Percentiles rank a stretch among this genome's conserved stretches.
Conservation (phyloP, 2,888 invertebrate species). For the Proisotoma minuta region DNA sequence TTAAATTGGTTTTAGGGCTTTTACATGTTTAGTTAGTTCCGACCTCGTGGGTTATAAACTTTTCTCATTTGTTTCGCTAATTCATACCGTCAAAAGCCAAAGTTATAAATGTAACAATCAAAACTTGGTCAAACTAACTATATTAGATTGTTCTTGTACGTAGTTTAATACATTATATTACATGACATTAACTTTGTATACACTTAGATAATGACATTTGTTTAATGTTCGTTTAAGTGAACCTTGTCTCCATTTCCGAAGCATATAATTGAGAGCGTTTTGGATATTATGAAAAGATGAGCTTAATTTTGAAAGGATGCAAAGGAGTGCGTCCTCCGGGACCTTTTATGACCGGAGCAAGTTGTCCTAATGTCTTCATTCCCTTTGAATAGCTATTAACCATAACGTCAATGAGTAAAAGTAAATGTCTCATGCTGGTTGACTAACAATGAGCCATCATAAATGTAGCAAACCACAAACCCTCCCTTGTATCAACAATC, state of each 20-base stretch:
- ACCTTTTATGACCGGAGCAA: conserved; percentile 22
- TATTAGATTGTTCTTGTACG: no score
- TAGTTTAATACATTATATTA: no score
- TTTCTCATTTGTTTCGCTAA: not conserved
- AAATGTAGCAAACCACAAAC: conserved; percentile 13
- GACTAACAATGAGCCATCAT: conserved; percentile 20
- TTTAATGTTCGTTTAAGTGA: no score
- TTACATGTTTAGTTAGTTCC: not conserved
- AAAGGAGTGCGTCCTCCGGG: conserved; percentile 11
- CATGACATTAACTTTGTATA: no score
- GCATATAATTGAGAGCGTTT: no score
- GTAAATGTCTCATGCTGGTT: conserved; percentile 4
- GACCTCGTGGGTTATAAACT: not conserved
- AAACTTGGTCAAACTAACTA: no score
- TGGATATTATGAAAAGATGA: conserved; percentile 1
- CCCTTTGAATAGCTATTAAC: conserved; percentile 21
- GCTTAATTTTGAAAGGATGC: conserved; percentile 23
- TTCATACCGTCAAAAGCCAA: not conserved
- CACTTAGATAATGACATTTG: no score
- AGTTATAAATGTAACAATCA: no score
- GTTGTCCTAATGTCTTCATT: conserved; percentile 29
- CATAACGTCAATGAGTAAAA: not conserved
- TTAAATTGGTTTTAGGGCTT: conserved; percentile 27
- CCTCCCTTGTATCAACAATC: conserved; percentile 1
- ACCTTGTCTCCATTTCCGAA: no score